Evolutionary conservation across 2,113 vertebrate species (phyloP).

Genomic region (Gambusia holbrooki): DNA sequence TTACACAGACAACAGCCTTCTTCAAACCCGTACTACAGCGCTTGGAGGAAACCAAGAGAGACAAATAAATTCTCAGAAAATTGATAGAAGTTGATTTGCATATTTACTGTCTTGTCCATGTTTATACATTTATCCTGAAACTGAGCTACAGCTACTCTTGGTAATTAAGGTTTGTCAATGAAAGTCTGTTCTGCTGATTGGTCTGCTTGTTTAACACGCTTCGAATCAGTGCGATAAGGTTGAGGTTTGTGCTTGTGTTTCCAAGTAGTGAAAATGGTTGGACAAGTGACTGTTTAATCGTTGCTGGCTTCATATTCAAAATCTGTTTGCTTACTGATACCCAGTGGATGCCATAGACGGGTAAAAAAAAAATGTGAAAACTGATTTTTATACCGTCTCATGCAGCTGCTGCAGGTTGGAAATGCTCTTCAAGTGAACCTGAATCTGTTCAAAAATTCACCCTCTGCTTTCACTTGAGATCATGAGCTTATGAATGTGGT

Average conservation of each 20-base stretch:
- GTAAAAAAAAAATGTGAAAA: neutral
- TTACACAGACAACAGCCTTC: conserved; percentile 13
- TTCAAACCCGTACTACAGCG: conserved; percentile 18
- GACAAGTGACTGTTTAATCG: conserved; percentile 7
- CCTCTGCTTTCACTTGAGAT: neutral
- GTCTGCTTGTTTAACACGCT: conserved; percentile 35
- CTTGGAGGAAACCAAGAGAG: conserved; percentile 6
- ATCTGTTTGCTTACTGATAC: conserved; percentile 36
- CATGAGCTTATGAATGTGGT: neutral
- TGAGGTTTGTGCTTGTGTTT: neutral
- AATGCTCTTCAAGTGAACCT: conserved; percentile 20
- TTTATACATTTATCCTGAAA: conserved; percentile 19
- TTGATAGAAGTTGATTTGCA: conserved; percentile 4
- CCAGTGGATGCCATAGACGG: conserved; percentile 14
- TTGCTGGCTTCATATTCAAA: conserved; percentile 7
- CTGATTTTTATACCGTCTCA: neutral
- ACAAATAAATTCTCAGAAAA: conserved; percentile 17
- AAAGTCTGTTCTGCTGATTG: conserved; percentile 12
- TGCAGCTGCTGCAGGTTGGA: conserved; percentile 1
- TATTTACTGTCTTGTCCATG: conserved; percentile 23
- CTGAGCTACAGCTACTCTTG: conserved; percentile 1
- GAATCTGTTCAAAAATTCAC: neutral
- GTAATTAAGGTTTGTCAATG: conserved; percentile 30
- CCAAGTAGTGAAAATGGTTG: conserved; percentile 17
- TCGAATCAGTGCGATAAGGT: neutral